Evolutionary conservation across 1,140 invertebrate species (phyloP), one percentile per base, ranked within the genome.

Genomic region (Rhopalosiphum maidis): DNA sequence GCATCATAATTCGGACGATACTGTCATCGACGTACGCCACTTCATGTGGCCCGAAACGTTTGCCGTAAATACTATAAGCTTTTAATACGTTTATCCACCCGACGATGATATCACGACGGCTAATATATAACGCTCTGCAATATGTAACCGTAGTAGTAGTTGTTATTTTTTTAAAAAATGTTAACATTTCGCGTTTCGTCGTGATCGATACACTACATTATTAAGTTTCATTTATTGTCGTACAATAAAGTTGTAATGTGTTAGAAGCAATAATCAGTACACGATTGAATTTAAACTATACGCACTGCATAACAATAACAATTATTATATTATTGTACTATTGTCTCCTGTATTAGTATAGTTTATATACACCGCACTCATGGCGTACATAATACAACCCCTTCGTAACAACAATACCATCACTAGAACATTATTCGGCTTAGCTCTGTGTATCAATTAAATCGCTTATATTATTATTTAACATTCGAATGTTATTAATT

Each of bases 401-500:
- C 5, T 77, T n/a, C 5, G 60, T 18, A n/a, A n/a, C 30, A 77
- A 77, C 30, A 77, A 77, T 77, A n/a, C n/a, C 60, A n/a, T n/a
- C 11, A 68, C 55, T 60, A 30, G 25, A 60, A 60, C 25, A 18
- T 77, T 77, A 18, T 77, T 6, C n/a, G 15, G 30, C 21, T 21
- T 18, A 77, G 60, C 30, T n/a, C n/a, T 77, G n/a, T n/a, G 30
- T 77, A 77, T n/a, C n/a, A 77, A 15, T 77, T 77, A 77, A 77
- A 77, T n/a, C 30, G n/a, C 60, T n/a, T 77, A 77, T 77, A 77
- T 77, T 77, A 77, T 77, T n/a, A 77, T n/a, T 77, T 77, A 77
- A 77, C 60, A n/a, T n/a, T 77, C n/a, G 60, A n/a, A 77, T 77
- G 60, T 35, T 18, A 77, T 77, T n/a, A 77, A 77, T 77, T 77